Conservation (phyloP, 2,888 invertebrate species). For the Girardia tigrina region DNA sequence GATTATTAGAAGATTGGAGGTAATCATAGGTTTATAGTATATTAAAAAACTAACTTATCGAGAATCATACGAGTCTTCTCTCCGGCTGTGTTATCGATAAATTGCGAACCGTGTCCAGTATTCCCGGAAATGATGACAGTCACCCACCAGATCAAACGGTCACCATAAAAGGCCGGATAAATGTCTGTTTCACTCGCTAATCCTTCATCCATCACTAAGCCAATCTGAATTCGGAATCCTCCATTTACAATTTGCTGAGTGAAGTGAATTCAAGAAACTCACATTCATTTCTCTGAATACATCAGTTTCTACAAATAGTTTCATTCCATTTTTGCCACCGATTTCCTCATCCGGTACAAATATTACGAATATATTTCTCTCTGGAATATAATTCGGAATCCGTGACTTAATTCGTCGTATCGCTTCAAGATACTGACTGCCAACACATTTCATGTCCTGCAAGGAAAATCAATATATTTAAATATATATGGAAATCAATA, state of each 20-base stretch:
- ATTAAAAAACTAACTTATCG: not conserved
- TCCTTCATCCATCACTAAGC: constrained; percentile 63
- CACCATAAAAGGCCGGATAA: constrained; percentile 52
- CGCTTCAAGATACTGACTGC: constrained; percentile 62
- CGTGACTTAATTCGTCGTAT: constrained; percentile 51
- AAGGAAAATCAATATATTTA: no score
- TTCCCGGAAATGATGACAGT: constrained; percentile 65
- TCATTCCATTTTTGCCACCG: constrained; percentile 29
- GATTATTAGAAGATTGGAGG: no score
- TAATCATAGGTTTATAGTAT: no score
- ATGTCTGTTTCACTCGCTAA: constrained; percentile 39
- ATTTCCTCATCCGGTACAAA: constrained; percentile 58
- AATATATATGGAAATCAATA: no score
- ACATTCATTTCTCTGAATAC: not conserved
- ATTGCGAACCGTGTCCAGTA: constrained; percentile 72
- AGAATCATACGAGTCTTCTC: constrained; percentile 56
- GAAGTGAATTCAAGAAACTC: constrained; percentile 58
- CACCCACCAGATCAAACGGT: constrained; percentile 69
- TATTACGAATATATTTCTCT: constrained; percentile 59
- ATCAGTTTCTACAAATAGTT: constrained; percentile 5
- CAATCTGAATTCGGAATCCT: not conserved
- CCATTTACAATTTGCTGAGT: no score
- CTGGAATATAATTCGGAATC: constrained; percentile 13
- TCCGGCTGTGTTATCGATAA: constrained; percentile 67
- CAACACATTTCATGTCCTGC: constrained; percentile 70